Evolutionary conservation across 2,888 invertebrate species (phyloP), one percentile per base, ranked within the genome.

Genomic region (Anoplius nigerrimus): DNA sequence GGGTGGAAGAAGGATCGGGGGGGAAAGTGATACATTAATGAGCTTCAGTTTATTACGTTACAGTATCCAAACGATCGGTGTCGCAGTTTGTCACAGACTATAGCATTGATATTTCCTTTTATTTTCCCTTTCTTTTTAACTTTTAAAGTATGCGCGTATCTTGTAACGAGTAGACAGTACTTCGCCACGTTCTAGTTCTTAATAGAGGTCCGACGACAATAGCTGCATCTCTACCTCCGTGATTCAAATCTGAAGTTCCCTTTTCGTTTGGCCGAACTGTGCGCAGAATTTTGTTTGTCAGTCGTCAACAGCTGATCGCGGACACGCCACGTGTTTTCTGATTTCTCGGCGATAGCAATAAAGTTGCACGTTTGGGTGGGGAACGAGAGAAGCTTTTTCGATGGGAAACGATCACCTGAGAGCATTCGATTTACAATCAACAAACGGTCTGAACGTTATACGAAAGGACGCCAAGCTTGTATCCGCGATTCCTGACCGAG

Each of bases 401-500:
- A n/a, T n/a, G n/a, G n/a, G n/a, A n/a, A n/a, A n/a, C n/a, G n/a
- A n/a, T n/a, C n/a, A n/a, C n/a, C n/a, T n/a, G n/a, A n/a, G n/a
- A n/a, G n/a, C n/a, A n/a, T n/a, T n/a, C n/a, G n/a, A 11, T 11
- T 34, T 34, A 34, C 34, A 34, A 34, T 34, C 34, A 34, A 8
- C 34, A 34, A 11, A n/a, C n/a, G n/a, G n/a, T n/a, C n/a, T n/a
- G n/a, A n/a, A n/a, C n/a, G n/a, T n/a, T n/a, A n/a, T n/a, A 34
- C 8, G 34, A 34, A 34, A 34, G 6, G 6, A 8, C 34, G 34
- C 11, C 11, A 48, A 48, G n/a, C 6, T 4, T 46, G 16, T 48
- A 16, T n/a, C 48, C 18, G 48, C n/a, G 48, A 48, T 48, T 34
- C n/a, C 59, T 53, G 57, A 65, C 52, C 53, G n/a, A n/a, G n/a